phyloP scores from a whole-genome alignment of 2,888 invertebrate genomes.

The Petrolisthes manimaculis region DNA sequence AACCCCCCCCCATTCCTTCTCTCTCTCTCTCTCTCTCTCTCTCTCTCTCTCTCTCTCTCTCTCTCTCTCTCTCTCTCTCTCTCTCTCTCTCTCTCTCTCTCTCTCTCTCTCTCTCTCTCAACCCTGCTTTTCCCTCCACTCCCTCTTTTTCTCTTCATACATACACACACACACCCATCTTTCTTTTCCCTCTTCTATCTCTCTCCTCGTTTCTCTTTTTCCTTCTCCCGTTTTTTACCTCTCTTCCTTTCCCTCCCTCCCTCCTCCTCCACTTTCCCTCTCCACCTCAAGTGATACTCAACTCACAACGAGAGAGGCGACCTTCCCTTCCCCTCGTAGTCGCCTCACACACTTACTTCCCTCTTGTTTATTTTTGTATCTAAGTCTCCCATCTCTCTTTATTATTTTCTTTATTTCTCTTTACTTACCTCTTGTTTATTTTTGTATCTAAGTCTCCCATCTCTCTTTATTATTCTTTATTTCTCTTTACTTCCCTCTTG shows the following conservation, averaged over 20 bases:
- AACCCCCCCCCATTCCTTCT: background rate
- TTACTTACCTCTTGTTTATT: background rate
- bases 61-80: background rate
- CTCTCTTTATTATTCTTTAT: constrained; percentile 5
- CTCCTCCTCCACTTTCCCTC: background rate
- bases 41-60: background rate
- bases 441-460: background rate
- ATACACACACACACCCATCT: background rate
- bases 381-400: background rate
- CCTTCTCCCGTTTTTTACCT: background rate
- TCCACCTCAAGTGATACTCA: background rate
- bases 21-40: background rate
- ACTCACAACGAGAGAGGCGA: too few species aligned
- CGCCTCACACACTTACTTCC: background rate
- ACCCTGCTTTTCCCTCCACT: background rate
- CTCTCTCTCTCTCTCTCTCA: background rate
- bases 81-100: background rate
- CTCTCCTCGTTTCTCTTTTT: background rate
- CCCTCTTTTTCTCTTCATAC: constrained; percentile 2
- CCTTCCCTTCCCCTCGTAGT: background rate
- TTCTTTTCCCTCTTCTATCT: background rate
- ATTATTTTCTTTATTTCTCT: background rate
- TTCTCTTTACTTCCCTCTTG: background rate
- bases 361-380: background rate
- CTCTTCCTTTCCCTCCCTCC: background rate